These are phyloP conservation scores for Syncerus caffer DNA, from an alignment of 2,797 vertebrate species.

Conservation along the genomic window DNA sequence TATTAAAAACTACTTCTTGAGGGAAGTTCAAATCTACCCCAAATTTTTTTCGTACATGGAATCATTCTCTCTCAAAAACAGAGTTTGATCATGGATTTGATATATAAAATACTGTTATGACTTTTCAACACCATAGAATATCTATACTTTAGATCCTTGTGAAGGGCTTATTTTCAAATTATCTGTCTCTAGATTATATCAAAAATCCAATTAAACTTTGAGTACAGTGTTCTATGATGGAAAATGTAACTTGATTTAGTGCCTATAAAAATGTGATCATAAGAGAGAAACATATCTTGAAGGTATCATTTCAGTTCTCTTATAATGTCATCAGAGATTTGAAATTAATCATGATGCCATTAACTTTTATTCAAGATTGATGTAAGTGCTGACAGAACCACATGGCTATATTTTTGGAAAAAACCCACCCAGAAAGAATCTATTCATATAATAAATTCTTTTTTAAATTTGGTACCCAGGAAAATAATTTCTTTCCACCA, in stretches of 20 bases:
- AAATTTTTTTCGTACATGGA: background rate
- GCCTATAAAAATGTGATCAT: constrained; percentile 18
- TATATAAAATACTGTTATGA: background rate
- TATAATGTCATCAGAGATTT: constrained; percentile 14
- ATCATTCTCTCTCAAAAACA: background rate
- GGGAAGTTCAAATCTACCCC: background rate
- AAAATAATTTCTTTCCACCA: background rate
- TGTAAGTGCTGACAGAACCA: background rate
- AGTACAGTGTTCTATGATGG: constrained; percentile 17
- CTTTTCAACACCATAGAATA: background rate
- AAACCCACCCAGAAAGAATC: background rate
- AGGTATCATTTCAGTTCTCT: background rate
- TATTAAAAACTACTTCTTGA: background rate
- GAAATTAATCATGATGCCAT: background rate
- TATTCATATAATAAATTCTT: background rate
- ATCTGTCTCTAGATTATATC: background rate
- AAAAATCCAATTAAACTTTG: constrained; percentile 57
- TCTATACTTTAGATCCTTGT: background rate
- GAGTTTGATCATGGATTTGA: background rate
- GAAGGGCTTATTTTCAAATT: constrained; percentile 20
- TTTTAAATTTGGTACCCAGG: background rate
- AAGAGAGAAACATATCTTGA: constrained; percentile 21
- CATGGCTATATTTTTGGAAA: background rate
- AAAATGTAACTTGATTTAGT: constrained; percentile 50
- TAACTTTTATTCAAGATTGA: constrained; percentile 20